phyloP scores from a whole-genome alignment of 2,888 invertebrate genomes.

The Hypercompe scribonia region DNA sequence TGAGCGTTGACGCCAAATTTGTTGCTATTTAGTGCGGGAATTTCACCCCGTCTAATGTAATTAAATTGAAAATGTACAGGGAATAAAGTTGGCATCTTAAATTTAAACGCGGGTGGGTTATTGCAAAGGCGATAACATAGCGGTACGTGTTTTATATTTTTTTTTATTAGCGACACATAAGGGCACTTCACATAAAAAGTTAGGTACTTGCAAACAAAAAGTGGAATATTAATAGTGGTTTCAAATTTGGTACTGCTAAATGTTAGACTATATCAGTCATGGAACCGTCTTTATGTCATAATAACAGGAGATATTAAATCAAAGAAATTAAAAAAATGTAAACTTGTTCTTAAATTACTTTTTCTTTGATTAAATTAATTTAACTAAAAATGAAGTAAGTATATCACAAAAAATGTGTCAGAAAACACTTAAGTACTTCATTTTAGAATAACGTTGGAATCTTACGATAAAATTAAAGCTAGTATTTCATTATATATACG shows the following conservation, averaged over 20 bases:
- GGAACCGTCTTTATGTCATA: background rate
- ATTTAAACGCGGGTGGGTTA: conserved; percentile 39
- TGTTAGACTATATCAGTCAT: background rate
- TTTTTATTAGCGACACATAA: conserved; percentile 8
- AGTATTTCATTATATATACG: background rate
- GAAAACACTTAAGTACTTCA: conserved; percentile 13
- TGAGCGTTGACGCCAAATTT: conserved; percentile 34
- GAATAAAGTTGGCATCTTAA: no score
- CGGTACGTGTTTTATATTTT: conserved; percentile 28
- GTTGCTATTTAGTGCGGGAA: conserved; percentile 27
- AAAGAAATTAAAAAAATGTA: background rate
- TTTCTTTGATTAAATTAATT: conserved; percentile 12
- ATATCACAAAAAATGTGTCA: conserved; percentile 25
- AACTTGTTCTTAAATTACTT: no score
- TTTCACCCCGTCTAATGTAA: conserved; percentile 11
- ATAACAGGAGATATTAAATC: background rate
- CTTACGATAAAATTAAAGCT: conserved; percentile 1
- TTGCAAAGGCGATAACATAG: conserved; percentile 25
- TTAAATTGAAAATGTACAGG: conserved; percentile 16
- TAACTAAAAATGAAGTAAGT: conserved; percentile 22
- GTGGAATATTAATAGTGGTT: background rate
- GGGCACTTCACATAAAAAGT: background rate
- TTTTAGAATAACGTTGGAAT: background rate
- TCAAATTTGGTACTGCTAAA: background rate
- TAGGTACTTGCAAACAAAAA: background rate